phyloP scores from a whole-genome alignment of 2,113 vertebrate species.

The Ascaphus truei region DNA sequence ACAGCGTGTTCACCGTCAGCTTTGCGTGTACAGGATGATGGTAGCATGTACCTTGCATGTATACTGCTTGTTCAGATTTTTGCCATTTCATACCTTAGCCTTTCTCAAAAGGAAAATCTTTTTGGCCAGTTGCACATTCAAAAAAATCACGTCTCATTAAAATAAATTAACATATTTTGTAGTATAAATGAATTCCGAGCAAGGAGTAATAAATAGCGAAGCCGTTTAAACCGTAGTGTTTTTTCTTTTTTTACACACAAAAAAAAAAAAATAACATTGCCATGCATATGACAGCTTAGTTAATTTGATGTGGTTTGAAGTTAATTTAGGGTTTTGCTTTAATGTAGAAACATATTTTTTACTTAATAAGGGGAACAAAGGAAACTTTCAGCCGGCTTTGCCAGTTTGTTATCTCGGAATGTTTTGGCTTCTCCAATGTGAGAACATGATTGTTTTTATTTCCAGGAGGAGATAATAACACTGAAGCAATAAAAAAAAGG shows the following conservation, averaged over 20 bases:
- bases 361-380: constrained; percentile 72
- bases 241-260: constrained; percentile 43
- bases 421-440: constrained; percentile 74
- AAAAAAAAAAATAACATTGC: constrained; percentile 40
- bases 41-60: constrained; percentile 21
- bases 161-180: constrained; percentile 68
- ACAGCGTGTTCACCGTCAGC: constrained; percentile 24
- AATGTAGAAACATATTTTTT: constrained; percentile 72
- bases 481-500: constrained; percentile 76
- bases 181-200: constrained; percentile 62
- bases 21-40: constrained; percentile 18
- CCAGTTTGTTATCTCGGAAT: constrained; percentile 72
- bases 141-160: constrained; percentile 57
- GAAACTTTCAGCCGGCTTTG: constrained; percentile 61
- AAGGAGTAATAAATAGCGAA: constrained; percentile 60
- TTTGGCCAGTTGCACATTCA: constrained; percentile 53
- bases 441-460: constrained; percentile 79
- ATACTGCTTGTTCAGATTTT: constrained; percentile 24
- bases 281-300: constrained; percentile 49
- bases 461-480: constrained; percentile 78
- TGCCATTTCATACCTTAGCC: constrained; percentile 40
- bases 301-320: constrained; percentile 62
- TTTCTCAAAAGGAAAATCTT: constrained; percentile 45
- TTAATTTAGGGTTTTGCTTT: constrained; percentile 64
- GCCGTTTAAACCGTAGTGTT: constrained; percentile 48